Base-by-base conservation (phyloP, 1,140 invertebrate genomes). In the Geopemphigus sp. region DNA sequence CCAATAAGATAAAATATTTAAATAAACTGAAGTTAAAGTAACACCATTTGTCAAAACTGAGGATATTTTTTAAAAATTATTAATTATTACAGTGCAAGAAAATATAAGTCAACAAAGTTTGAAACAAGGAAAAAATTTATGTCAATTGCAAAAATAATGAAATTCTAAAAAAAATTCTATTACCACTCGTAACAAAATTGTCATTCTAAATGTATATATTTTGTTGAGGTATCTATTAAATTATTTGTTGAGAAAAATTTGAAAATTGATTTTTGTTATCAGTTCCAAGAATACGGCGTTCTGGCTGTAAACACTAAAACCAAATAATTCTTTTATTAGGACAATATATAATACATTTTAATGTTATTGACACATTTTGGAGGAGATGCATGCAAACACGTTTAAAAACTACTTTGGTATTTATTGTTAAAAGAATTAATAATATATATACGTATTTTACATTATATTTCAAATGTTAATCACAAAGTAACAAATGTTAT, bases 221-320 rank as follows among this genome's bases (percentile, higher is more conserved):
- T 56, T 29, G n/a, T 5, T 24, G n/a, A 39, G 10, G 19, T 57
- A 57, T 61, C 11, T 76, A 74, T 32, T 63, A 22, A 1, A 50
- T 74, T 54, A 56, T 73, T 19, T 73, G n/a, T 76, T 45, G 54
- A 74, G 54, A 74, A 47, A 76, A 32, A 59, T 15, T 12, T 57
- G 29, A 74, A 57, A 66, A 74, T 56, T 57, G n/a, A 26, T 53
- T 59, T 57, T 45, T 12, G 73, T 61, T 22, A 29, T 74, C 54
- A 76, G 22, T 59, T 61, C 39, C 39, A 47, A 76, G 32, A 76
- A 57, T 12, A 45, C 32, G 0, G 50, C 24, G 47, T 76, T 76
- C 56, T 76, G 73, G 39, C 17, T 61, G 32, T 24, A n/a, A 59
- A 57, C 10, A 39, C 54, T 76, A 76, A 61, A 76, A 57, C 54